Percentiles rank a stretch among this genome's conserved stretches.
phyloP scores from a whole-genome alignment of 2,113 vertebrate genomes.

The Ctenomys sociabilis region DNA sequence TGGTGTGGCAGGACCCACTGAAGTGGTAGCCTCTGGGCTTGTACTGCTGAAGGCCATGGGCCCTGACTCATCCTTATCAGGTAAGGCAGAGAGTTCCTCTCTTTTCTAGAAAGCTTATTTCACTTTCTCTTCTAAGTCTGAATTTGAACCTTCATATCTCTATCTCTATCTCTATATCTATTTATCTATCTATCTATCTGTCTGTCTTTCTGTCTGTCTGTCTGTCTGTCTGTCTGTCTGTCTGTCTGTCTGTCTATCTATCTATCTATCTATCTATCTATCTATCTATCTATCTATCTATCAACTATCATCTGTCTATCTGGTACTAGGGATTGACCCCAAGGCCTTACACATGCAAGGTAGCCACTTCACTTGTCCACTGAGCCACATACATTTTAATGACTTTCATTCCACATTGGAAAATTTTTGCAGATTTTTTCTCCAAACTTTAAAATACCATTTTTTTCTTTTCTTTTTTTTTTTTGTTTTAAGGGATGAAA shows the following conservation, averaged over 20 bases:
- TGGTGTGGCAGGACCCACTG: accelerated
- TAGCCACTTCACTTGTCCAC: neutral
- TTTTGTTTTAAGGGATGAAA: neutral
- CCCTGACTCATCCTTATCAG: accelerated
- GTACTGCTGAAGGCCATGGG: neutral
- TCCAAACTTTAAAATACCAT: neutral
- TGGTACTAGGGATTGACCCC: neutral
- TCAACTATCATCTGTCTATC: too few species aligned
- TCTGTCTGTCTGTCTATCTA: too few species aligned
- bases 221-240: too few species aligned
- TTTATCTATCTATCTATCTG: too few species aligned
- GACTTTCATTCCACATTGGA: neutral
- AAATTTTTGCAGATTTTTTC: neutral
- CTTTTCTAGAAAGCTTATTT: neutral
- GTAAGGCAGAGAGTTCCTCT: neutral
- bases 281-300: too few species aligned
- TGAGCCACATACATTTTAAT: neutral
- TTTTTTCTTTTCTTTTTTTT: neutral
- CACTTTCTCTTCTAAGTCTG: neutral
- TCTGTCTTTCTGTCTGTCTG: too few species aligned
- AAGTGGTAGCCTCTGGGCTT: accelerated
- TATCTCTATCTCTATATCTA: neutral
- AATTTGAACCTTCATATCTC: neutral
- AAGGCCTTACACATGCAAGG: neutral
- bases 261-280: too few species aligned